Evolutionary conservation across 2,797 vertebrate species (phyloP).

Genomic region (Tapera naevia): DNA sequence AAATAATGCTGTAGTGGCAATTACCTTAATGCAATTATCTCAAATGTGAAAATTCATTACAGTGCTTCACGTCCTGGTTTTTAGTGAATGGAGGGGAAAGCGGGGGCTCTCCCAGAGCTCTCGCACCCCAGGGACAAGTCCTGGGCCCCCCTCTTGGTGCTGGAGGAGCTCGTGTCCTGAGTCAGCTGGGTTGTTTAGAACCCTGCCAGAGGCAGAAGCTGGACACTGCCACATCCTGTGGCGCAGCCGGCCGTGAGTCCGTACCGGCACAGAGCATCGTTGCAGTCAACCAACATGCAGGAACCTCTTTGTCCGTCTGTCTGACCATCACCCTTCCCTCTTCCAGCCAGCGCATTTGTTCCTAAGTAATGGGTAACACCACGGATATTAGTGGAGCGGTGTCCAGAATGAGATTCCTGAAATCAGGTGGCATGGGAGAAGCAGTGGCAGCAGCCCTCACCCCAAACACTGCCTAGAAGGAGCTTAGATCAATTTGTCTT

Average conservation of each 20-base stretch:
- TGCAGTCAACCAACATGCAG: rapidly evolving
- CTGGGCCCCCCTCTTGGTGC: rapidly evolving
- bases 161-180: rapidly evolving
- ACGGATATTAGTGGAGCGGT: rapidly evolving
- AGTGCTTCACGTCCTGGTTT: rapidly evolving
- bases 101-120: neutral
- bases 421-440: rapidly evolving
- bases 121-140: rapidly evolving
- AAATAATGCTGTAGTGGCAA: conserved; percentile 27
- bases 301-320: rapidly evolving
- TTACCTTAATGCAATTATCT: conserved; percentile 43
- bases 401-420: neutral
- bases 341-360: neutral
- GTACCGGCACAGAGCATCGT: rapidly evolving
- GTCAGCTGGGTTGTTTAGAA: rapidly evolving
- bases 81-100: neutral
- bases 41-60: neutral
- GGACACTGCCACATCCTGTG: neutral
- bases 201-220: neutral
- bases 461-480: rapidly evolving
- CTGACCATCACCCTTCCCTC: rapidly evolving
- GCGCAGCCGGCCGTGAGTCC: neutral
- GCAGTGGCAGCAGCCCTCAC: rapidly evolving
- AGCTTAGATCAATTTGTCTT: neutral
- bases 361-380: rapidly evolving